Evolutionary conservation across 1,140 invertebrate species (phyloP).

Genomic region (Drosophila pandora): DNA sequence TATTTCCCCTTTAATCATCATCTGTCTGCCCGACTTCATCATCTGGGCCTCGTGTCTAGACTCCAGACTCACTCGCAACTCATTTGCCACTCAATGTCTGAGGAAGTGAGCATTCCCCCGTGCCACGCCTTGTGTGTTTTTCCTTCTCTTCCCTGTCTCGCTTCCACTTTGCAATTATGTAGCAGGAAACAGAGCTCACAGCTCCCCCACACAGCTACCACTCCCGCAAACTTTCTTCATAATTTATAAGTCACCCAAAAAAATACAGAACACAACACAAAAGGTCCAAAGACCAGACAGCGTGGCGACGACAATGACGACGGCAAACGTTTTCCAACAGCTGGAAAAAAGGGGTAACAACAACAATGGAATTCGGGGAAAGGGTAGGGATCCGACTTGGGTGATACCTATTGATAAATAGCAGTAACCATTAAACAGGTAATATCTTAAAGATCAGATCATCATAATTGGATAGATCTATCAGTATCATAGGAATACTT

Average conservation of each 20-base stretch:
- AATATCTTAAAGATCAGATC: too few species aligned
- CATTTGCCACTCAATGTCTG: conserved; percentile 39
- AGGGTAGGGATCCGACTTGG: conserved; percentile 1
- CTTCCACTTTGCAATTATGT: conserved; percentile 64
- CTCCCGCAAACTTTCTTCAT: conserved; percentile 59
- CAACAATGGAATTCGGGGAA: conserved; percentile 15
- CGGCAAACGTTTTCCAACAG: conserved; percentile 49
- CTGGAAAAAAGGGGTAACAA: conserved; percentile 62
- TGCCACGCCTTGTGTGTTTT: conserved; percentile 24
- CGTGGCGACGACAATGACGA: conserved; percentile 67
- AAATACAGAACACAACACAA: conserved; percentile 42
- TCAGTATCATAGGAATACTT: too few species aligned
- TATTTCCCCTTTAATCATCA: conserved; percentile 33
- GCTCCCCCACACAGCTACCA: background rate
- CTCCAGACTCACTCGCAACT: conserved; percentile 21
- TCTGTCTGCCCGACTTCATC: conserved; percentile 42
- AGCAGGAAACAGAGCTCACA: conserved; percentile 25
- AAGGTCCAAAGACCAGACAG: conserved; percentile 63
- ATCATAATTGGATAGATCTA: too few species aligned
- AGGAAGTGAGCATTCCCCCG: conserved; percentile 14
- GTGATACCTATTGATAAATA: background rate
- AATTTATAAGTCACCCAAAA: conserved; percentile 69
- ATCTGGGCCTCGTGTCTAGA: conserved; percentile 25
- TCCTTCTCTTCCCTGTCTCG: background rate
- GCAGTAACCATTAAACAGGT: too few species aligned